Evolutionary conservation across 2,113 vertebrate species (phyloP).

Genomic region (Mastomys natalensis): DNA sequence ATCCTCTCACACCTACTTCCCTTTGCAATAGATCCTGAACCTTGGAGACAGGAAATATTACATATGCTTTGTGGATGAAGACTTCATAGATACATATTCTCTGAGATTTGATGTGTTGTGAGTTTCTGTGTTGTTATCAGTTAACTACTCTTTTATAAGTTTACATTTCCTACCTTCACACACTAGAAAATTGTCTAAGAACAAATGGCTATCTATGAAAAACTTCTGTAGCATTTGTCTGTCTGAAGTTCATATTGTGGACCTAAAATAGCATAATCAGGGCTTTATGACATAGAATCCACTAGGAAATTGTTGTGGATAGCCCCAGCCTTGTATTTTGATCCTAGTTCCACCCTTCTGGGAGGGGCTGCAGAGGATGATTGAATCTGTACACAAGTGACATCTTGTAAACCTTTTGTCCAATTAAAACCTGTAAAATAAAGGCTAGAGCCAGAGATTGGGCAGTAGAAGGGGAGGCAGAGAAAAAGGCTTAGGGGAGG

Average conservation of each 20-base stretch:
- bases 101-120: not conserved
- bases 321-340: too few species aligned
- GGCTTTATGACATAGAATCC: not conserved
- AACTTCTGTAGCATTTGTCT: not conserved
- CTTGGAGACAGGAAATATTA: not conserved
- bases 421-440: too few species aligned
- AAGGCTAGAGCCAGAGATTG: too few species aligned
- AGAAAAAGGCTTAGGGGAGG: too few species aligned
- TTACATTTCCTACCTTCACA: not conserved
- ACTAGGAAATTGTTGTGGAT: too few species aligned
- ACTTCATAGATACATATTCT: not conserved
- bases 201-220: not conserved
- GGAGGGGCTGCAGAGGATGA: too few species aligned
- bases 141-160: not conserved
- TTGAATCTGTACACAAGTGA: too few species aligned
- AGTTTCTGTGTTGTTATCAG: not conserved
- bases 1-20: not conserved
- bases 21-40: not conserved
- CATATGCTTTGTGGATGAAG: not conserved
- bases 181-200: not conserved
- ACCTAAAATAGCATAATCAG: not conserved
- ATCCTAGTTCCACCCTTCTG: too few species aligned
- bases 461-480: too few species aligned
- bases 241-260: not conserved
- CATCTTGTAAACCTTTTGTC: too few species aligned